These are phyloP conservation scores for Brachionus sp. DNA, from an alignment of 1,140 invertebrate genomes.

Conservation along the genomic window DNA sequence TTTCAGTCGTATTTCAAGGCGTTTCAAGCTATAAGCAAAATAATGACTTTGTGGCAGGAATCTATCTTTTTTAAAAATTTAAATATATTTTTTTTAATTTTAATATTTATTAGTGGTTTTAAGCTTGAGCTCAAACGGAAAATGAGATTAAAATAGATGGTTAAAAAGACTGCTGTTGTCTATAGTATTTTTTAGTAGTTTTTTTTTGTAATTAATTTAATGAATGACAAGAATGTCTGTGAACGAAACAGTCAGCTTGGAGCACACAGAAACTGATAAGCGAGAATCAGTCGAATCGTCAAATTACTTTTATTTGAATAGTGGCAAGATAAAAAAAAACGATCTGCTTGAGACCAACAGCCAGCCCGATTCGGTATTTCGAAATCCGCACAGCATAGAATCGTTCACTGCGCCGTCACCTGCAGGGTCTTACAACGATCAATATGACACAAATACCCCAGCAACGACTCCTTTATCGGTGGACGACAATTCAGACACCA, in stretches of 20 bases:
- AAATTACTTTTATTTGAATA: not conserved
- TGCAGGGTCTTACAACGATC: conserved; percentile 24
- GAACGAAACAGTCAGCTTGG: not conserved
- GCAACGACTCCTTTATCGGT: conserved; percentile 1
- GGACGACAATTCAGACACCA: conserved; percentile 21
- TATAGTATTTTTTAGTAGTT: not conserved
- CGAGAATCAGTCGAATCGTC: not conserved
- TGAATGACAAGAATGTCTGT: conserved; percentile 1
- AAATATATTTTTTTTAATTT: no score
- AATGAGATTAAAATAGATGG: not conserved
- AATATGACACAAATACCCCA: not conserved
- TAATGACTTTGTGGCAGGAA: not conserved
- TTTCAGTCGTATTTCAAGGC: not conserved
- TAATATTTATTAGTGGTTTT: not conserved
- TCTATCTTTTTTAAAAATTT: no score
- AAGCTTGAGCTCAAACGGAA: not conserved
- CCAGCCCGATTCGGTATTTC: not conserved
- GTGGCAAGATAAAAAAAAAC: not conserved
- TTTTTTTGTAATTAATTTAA: conserved; percentile 2
- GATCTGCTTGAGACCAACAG: not conserved
- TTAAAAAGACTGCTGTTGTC: not conserved
- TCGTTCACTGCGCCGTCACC: conserved; percentile 39
- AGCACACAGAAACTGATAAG: not conserved
- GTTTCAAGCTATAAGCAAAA: not conserved
- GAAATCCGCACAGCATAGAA: conserved; percentile 29